Conservation (phyloP, 2,888 invertebrate genomes). For the Artemia sinica region DNA sequence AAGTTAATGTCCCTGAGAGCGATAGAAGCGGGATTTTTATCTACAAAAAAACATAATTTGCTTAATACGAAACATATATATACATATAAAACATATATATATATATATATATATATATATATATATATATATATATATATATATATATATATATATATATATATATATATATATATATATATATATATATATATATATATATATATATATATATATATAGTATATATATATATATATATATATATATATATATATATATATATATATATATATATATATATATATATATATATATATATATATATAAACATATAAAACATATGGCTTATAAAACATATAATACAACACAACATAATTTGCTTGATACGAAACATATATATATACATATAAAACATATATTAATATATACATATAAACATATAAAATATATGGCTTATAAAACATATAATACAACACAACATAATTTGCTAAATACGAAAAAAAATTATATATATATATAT, state of each 20-base stretch:
- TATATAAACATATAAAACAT: not conserved
- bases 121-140: not conserved
- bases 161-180: not conserved
- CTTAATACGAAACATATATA: too few relatives aligned
- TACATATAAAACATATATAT: not conserved
- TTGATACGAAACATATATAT: too few relatives aligned
- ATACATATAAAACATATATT: too few relatives aligned
- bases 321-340: not conserved
- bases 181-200: not conserved
- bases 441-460: too few relatives aligned
- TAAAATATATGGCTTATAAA: not conserved
- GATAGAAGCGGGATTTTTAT: too few relatives aligned
- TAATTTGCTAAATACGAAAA: not conserved
- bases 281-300: not conserved
- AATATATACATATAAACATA: not conserved
- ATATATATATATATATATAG: too few relatives aligned
- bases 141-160: not conserved
- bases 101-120: not conserved
- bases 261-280: not conserved
- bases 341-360: too few relatives aligned
- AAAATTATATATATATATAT: not conserved
- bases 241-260: not conserved
- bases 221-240: too few relatives aligned
- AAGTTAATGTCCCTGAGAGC: too few relatives aligned
- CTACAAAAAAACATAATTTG: too few relatives aligned